These are phyloP conservation scores for Corythoichthys intestinalis DNA, from an alignment of 2,113 vertebrate genomes.

Conservation along the genomic window DNA sequence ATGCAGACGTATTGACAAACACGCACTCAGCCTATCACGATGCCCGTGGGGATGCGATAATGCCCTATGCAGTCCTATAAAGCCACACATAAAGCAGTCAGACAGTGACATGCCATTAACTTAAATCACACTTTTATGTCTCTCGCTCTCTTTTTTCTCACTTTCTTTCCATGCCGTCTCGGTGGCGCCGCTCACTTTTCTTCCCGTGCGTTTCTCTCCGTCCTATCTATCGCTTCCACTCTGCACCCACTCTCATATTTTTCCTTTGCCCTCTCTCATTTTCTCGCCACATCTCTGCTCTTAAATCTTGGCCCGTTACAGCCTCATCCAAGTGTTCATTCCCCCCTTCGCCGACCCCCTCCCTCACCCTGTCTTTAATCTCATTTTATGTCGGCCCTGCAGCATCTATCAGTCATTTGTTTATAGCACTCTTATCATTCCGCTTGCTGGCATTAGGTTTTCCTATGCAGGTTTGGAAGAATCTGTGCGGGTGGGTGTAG, in stretches of 20 bases:
- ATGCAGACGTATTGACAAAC: conserved; percentile 35
- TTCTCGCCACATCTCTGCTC: conserved; percentile 18
- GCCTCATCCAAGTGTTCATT: conserved; percentile 27
- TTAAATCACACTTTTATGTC: conserved; percentile 72
- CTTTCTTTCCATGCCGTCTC: conserved; percentile 34
- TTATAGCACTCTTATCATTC: conserved; percentile 49
- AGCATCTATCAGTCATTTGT: conserved; percentile 54
- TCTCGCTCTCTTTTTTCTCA: conserved; percentile 35
- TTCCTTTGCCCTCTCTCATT: conserved; percentile 27
- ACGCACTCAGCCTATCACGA: conserved; percentile 21
- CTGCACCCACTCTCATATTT: conserved; percentile 23
- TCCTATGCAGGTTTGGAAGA: conserved; percentile 8
- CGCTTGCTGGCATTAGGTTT: conserved; percentile 10
- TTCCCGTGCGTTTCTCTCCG: conserved; percentile 20
- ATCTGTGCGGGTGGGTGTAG: neutral
- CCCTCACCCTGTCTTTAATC: conserved; percentile 38
- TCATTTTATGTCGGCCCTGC: conserved; percentile 46
- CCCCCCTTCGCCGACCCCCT: conserved; percentile 12
- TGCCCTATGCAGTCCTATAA: conserved; percentile 54
- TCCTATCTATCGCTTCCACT: conserved; percentile 44
- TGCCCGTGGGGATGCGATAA: conserved; percentile 41
- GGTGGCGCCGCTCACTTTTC: conserved; percentile 13
- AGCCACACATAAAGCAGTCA: conserved; percentile 61
- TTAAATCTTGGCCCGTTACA: conserved; percentile 35
- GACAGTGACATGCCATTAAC: conserved; percentile 64